Base-by-base conservation (phyloP, 2,797 vertebrate species). In the Clarias fuscus region DNA sequence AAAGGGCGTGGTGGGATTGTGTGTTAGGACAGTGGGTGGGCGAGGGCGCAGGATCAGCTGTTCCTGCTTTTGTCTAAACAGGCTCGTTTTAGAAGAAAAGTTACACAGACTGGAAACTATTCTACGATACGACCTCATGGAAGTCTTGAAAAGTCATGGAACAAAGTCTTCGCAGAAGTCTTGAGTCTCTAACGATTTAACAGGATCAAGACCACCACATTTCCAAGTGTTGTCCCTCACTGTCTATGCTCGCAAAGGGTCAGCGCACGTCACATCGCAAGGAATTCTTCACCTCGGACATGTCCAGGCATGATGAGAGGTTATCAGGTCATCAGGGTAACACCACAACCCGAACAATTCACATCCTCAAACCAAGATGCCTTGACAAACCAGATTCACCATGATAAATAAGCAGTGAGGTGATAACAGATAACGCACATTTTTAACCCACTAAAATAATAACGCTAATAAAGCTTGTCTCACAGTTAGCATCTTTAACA, bases 1-100 rank as follows among this genome's bases (percentile, higher is more conserved):
- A 53, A 84, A 75, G 80, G 72, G 80, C 33, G 85, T 75, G 43
- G 62, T 73, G 78, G 78, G 59, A 27, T 27, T 3, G 85, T 37
- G 61, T 61, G 27, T 59, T 58, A 5, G 27, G 53, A 59, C 17
- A 22, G 71, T 17, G 80, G 48, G 85, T 76, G 79, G 27, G 70
- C 33, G 20, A 73, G 68, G 17, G 40, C 48, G 18, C 27, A 64
- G 59, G 85, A 86, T 83, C 72, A 86, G 73, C 81, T 83, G 80
- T 65, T 75, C 71, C 37, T 77, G 62, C 59, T 53, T 33, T 53
- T 76, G 71, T 64, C 40, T 62, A 53, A 53, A 53, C 48, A 53
- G 48, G 2, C 2, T 53, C 13, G 48, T 53, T 53, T 13, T 13
- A 13, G 48, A 53, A 53, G 48, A 13, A 53, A 53, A 53, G 11